phyloP scores from a whole-genome alignment of 2,888 invertebrate species.

The Helobdella robusta region DNA sequence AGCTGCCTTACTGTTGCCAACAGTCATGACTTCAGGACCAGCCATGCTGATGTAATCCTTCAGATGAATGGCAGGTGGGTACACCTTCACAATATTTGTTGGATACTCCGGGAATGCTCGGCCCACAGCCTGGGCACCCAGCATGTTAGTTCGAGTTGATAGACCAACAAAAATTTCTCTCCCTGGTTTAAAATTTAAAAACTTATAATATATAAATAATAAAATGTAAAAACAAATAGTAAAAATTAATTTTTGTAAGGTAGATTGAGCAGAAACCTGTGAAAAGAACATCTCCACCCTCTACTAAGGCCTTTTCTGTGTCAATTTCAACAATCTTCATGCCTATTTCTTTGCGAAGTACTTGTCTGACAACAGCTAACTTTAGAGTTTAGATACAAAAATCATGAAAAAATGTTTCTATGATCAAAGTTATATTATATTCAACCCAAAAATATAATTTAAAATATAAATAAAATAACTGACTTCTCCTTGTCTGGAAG shows the following conservation, averaged over 20 bases:
- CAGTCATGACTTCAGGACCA: constrained; percentile 78
- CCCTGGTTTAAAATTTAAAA: too few relatives aligned
- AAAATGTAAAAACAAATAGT: not conserved
- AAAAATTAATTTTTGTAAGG: not conserved
- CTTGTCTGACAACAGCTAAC: constrained; percentile 65
- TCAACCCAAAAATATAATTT: not conserved
- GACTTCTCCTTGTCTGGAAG: constrained; percentile 63
- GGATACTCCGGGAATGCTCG: constrained; percentile 92
- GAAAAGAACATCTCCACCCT: constrained; percentile 90
- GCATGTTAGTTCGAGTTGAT: constrained; percentile 80
- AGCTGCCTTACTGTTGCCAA: constrained; percentile 70
- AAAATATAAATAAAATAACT: not conserved
- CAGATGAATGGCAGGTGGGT: constrained; percentile 52
- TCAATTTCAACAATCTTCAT: constrained; percentile 78
- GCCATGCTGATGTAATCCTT: constrained; percentile 81
- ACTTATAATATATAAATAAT: not conserved
- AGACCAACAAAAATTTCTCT: constrained; percentile 70
- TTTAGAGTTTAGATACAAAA: too few relatives aligned
- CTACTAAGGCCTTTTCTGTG: constrained; percentile 63
- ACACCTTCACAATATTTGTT: constrained; percentile 81
- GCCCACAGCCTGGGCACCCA: constrained; percentile 83
- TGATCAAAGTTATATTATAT: not conserved
- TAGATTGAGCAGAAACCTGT: constrained; percentile 61
- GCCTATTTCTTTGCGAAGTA: constrained; percentile 74
- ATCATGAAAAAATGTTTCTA: not conserved